Conservation (phyloP, 2,113 vertebrate species). For the Otis tarda region DNA sequence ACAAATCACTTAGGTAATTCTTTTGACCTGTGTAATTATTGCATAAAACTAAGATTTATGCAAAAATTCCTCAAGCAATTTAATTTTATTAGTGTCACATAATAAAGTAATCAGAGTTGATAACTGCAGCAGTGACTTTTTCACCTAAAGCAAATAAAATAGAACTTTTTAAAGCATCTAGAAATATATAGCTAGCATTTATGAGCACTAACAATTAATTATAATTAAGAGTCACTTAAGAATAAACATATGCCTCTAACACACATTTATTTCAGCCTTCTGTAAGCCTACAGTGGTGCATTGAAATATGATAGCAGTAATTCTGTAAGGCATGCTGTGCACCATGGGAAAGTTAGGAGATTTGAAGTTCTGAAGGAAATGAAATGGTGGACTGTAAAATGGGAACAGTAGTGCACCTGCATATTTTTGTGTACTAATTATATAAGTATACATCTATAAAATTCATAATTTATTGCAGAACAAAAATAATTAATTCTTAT, state of each 20-base stretch:
- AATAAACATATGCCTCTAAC: neutral
- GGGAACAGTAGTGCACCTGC: neutral
- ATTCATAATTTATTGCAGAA: neutral
- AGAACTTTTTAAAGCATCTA: neutral
- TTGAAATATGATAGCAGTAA: neutral
- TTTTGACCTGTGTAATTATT: constrained; percentile 10
- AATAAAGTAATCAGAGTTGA: constrained; percentile 4
- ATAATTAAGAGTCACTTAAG: neutral
- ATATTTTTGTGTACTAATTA: neutral
- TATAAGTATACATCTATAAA: neutral
- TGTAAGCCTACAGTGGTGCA: neutral
- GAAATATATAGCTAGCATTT: neutral
- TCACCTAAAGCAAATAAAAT: constrained; percentile 21
- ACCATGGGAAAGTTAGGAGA: neutral
- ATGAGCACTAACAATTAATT: neutral
- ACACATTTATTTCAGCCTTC: neutral
- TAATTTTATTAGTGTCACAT: neutral
- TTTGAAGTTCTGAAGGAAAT: neutral
- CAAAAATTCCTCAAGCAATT: constrained; percentile 13
- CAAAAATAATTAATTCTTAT: neutral
- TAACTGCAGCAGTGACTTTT: neutral
- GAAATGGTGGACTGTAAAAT: neutral
- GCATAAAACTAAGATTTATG: neutral
- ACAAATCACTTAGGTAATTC: neutral
- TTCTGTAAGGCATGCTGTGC: neutral